Conservation (phyloP, 1,140 invertebrate genomes). For the Scaptomyza hsui region DNA sequence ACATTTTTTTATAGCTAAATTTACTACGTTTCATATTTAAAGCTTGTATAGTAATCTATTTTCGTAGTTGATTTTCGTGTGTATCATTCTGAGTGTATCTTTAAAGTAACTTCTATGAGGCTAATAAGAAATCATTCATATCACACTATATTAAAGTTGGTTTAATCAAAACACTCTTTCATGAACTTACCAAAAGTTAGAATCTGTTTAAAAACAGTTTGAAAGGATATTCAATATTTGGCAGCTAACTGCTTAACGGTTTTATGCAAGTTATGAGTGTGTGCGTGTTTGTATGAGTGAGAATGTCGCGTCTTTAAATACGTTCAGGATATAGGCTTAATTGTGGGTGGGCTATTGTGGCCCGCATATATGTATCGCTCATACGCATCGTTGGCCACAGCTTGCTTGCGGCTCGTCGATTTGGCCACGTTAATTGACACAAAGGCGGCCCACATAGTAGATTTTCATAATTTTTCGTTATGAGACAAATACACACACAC, state of each 20-base stretch:
- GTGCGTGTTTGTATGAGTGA: slow-evolving; percentile 2
- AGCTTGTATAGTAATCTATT: too few relatives aligned
- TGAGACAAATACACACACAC: slow-evolving; percentile 46
- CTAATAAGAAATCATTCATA: too few relatives aligned
- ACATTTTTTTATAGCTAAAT: too few relatives aligned
- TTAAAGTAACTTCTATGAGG: too few relatives aligned
- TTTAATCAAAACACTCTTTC: too few relatives aligned
- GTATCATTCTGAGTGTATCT: too few relatives aligned
- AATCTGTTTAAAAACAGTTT: too few relatives aligned
- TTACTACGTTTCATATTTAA: too few relatives aligned
- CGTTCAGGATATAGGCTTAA: slow-evolving; percentile 41
- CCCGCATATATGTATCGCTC: slow-evolving; percentile 39
- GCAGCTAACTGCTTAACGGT: neutral
- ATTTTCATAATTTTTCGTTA: slow-evolving; percentile 76
- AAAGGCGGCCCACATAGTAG: slow-evolving; percentile 60
- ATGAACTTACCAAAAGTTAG: too few relatives aligned
- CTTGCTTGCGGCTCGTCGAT: slow-evolving; percentile 30
- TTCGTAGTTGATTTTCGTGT: too few relatives aligned
- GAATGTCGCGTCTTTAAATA: slow-evolving; percentile 32
- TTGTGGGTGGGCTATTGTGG: neutral
- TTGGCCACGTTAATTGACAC: slow-evolving; percentile 62
- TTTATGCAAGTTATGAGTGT: neutral
- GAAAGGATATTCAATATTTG: neutral
- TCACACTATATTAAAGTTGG: neutral
- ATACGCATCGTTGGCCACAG: slow-evolving; percentile 51